Evolutionary conservation across 2,113 vertebrate genomes (phyloP).

Genomic region (Mustelus asterias): DNA sequence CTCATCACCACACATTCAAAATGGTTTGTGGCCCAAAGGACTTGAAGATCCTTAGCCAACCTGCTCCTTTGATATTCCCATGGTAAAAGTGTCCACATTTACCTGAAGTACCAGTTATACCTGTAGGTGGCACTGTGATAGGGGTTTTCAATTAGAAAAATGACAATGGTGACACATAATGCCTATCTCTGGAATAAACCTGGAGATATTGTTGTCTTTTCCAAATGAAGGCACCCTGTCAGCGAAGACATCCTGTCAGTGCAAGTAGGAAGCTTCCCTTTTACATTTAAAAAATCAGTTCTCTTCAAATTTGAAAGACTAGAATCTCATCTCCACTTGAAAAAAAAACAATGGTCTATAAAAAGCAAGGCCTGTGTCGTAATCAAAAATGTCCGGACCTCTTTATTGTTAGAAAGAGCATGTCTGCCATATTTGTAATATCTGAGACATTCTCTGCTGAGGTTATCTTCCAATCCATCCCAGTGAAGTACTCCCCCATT

Average conservation of each 20-base stretch:
- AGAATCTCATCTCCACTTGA: neutral
- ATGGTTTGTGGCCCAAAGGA: neutral
- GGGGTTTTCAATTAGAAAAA: neutral
- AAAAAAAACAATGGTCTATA: too few species aligned
- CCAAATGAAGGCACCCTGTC: neutral
- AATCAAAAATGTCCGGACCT: neutral
- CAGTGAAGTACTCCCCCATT: neutral
- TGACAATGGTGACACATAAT: neutral
- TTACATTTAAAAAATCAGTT: neutral
- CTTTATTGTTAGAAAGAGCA: neutral
- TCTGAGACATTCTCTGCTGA: neutral
- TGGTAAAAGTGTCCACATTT: neutral
- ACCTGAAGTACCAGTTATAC: constrained; percentile 12
- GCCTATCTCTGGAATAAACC: neutral
- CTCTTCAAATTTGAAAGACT: neutral
- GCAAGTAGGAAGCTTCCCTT: neutral
- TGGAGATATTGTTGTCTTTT: neutral
- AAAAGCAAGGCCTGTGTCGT: neutral
- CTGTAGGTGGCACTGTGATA: constrained; percentile 33
- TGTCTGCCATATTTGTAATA: neutral
- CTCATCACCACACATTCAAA: neutral
- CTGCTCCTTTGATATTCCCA: neutral
- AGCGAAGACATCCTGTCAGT: neutral
- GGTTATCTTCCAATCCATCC: too few species aligned
- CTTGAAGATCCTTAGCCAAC: neutral